Percentiles rank a stretch among this genome's conserved stretches.
phyloP scores from a whole-genome alignment of 1,140 invertebrate genomes.

The Calosoma granatense region DNA sequence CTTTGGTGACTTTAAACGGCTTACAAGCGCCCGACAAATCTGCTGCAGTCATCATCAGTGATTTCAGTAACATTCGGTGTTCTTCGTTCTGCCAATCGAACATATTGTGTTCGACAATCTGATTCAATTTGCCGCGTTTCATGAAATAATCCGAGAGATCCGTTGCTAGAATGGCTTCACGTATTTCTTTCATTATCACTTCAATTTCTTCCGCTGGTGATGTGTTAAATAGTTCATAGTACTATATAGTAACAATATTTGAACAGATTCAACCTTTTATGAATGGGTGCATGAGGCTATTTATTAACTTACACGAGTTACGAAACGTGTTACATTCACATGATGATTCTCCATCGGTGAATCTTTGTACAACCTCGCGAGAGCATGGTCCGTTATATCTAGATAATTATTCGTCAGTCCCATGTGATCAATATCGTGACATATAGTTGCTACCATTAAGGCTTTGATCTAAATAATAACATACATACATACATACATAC shows the following conservation, averaged over 20 bases:
- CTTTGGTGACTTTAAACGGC: slow-evolving; percentile 40
- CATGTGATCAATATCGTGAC: slow-evolving; percentile 47
- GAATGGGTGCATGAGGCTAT: no score
- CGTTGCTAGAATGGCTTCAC: slow-evolving; percentile 42
- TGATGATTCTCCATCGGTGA: slow-evolving; percentile 47
- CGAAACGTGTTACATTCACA: slow-evolving; percentile 39
- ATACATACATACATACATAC: neutral
- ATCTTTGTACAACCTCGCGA: slow-evolving; percentile 39
- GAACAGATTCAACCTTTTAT: no score
- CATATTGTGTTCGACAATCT: slow-evolving; percentile 31
- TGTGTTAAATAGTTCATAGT: no score
- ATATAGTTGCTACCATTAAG: slow-evolving; percentile 40
- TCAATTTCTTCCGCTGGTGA: no score
- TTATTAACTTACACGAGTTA: no score
- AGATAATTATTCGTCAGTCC: slow-evolving; percentile 48
- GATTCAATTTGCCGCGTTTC: slow-evolving; percentile 36
- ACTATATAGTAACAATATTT: no score
- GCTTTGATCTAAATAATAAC: slow-evolving; percentile 33
- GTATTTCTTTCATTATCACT: slow-evolving; percentile 38
- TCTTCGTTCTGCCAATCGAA: slow-evolving; percentile 35
- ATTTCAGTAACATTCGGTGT: slow-evolving; percentile 39
- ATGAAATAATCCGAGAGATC: slow-evolving; percentile 44
- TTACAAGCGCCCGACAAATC: slow-evolving; percentile 46
- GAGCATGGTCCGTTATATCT: slow-evolving; percentile 35
- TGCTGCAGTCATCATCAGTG: slow-evolving; percentile 45